Percentiles rank a stretch among this genome's conserved stretches.
Conservation (phyloP, 2,113 vertebrate genomes). For the Phaethornis superciliosus region DNA sequence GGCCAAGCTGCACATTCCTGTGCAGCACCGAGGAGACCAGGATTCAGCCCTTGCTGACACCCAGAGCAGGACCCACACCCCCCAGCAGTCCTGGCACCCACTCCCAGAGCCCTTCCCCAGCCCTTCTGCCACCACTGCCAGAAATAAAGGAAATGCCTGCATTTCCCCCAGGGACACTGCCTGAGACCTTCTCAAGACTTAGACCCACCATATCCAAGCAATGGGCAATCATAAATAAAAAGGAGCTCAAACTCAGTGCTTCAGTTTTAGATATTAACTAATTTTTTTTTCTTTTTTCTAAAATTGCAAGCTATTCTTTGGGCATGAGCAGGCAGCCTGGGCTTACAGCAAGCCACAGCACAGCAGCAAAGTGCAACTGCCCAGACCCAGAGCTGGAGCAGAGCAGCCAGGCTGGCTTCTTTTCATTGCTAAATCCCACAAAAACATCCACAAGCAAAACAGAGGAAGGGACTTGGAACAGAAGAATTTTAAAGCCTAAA, state of each 20-base stretch:
- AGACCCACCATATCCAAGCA: neutral
- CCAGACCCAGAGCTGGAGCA: neutral
- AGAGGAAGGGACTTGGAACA: neutral
- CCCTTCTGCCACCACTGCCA: too few relatives aligned
- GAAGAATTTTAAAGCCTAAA: constrained; percentile 12
- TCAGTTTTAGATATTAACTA: neutral
- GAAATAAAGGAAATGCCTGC: neutral
- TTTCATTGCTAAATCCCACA: neutral
- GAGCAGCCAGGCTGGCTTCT: neutral
- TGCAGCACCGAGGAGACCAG: neutral
- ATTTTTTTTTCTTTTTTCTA: too few relatives aligned
- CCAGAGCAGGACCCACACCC: neutral
- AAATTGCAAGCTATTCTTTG: neutral
- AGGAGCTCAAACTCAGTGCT: neutral
- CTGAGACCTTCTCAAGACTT: neutral
- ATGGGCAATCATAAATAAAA: fast-evolving
- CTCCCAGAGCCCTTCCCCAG: neutral
- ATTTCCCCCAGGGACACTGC: neutral
- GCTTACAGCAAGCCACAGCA: fast-evolving
- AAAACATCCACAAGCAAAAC: neutral
- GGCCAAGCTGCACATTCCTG: neutral
- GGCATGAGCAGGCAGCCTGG: neutral
- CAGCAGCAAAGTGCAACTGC: neutral
- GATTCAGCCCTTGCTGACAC: neutral
- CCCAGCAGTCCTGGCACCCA: fast-evolving